Evolutionary conservation across 2,113 vertebrate genomes (phyloP).

Genomic region (Erinaceus europaeus): DNA sequence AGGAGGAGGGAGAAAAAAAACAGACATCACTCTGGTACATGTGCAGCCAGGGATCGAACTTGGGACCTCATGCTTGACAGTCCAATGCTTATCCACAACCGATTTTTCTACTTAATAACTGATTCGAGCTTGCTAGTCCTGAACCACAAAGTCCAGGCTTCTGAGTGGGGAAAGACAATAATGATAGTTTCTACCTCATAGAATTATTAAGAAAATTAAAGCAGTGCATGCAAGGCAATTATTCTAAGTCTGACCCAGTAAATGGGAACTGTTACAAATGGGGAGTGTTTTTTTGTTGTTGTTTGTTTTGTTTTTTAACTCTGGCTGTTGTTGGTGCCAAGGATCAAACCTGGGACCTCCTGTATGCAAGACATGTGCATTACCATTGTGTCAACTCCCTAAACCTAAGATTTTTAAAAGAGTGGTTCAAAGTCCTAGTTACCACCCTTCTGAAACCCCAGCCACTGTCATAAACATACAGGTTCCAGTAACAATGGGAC

Average conservation of each 20-base stretch:
- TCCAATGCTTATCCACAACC: too few species aligned
- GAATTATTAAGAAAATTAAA: background rate
- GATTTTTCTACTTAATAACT: background rate
- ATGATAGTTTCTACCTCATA: background rate
- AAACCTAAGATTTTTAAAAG: constrained; percentile 11
- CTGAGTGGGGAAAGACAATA: background rate
- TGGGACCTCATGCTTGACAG: too few species aligned
- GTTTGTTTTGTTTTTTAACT: too few species aligned
- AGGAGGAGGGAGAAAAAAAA: too few species aligned
- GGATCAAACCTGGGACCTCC: too few species aligned
- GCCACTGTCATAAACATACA: background rate
- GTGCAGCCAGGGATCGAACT: too few species aligned
- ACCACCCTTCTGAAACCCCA: constrained; percentile 6
- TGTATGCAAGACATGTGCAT: too few species aligned
- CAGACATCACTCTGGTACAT: too few species aligned
- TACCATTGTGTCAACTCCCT: too few species aligned
- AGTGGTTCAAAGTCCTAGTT: background rate
- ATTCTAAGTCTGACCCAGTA: background rate
- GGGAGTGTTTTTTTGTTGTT: too few species aligned
- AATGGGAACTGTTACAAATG: background rate
- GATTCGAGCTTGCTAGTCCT: background rate
- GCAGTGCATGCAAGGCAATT: background rate
- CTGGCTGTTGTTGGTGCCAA: too few species aligned
- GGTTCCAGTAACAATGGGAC: too few species aligned
- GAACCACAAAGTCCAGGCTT: background rate